A percentile compares a stretch with the other conserved stretches of the same genome.
Conservation (phyloP, 2,113 vertebrate genomes). For the Brachyistius frenatus region DNA sequence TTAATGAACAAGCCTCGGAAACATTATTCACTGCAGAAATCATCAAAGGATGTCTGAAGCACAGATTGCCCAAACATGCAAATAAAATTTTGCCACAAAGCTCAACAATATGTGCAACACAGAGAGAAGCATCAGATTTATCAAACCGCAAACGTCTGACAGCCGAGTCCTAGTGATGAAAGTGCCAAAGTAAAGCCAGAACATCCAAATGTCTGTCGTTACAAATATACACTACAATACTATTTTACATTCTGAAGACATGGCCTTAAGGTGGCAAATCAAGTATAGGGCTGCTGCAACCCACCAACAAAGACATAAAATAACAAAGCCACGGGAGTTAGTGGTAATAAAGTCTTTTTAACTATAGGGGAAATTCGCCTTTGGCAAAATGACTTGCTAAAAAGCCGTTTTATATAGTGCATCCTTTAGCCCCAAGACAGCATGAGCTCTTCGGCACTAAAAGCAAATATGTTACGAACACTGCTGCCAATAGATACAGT, state of each 20-base stretch:
- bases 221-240: neutral
- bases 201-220: neutral
- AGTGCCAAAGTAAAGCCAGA: neutral
- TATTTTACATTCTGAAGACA: neutral
- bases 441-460: slow-evolving; percentile 31
- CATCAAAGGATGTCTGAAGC: neutral
- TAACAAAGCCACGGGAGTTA: slow-evolving; percentile 45
- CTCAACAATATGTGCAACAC: neutral
- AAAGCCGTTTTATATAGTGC: slow-evolving; percentile 39
- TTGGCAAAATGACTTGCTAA: slow-evolving; percentile 53
- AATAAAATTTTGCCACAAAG: slow-evolving; percentile 24
- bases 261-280: slow-evolving; percentile 39
- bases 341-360: slow-evolving; percentile 58
- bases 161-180: neutral
- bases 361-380: slow-evolving; percentile 48
- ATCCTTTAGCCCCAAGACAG: slow-evolving; percentile 40
- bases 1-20: neutral
- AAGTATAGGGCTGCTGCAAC: slow-evolving; percentile 8
- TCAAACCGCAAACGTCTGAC: neutral
- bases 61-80: neutral
- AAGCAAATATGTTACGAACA: slow-evolving; percentile 19
- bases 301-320: slow-evolving; percentile 48
- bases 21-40: neutral
- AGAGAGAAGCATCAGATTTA: neutral
- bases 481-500: slow-evolving; percentile 7